Base-by-base conservation (phyloP, 2,888 invertebrate species). In the Ommatoiulus sabulosus region DNA sequence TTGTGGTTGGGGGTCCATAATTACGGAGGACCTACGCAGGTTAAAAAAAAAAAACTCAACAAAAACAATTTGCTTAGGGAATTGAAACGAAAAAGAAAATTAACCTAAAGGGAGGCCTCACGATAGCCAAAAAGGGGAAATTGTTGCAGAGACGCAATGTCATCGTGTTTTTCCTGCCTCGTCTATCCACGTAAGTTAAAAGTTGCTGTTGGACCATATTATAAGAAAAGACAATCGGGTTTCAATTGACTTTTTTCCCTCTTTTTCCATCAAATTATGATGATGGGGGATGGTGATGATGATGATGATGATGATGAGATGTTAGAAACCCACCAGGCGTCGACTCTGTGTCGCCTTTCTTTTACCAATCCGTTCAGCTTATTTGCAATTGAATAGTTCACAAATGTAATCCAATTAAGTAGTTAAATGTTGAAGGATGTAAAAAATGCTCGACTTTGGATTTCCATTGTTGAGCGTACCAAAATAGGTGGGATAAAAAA, bases 61-160 rank as follows among this genome's bases (percentile, higher is more conserved):
- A 80, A 80, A 80, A 80, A 80, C 80, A 80, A 80, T 80, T 80
- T 80, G 80, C 80, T 80, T 80, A 80, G 80, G 80, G 80, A 80
- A 80, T 80, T 80, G 80, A 80, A 80, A 80, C 80, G 80, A 80
- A 12, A 80, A 80, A 80, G 72, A 72, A 72, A 72, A 72, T 72
- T 72, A 72, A 72, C 24, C 72, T 72, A 63, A 63, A 63, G 72
- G 72, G 72, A 72, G 72, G 72, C 24, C 24, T 7, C 24, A 12
- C 80, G 35, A 10, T 24, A 24, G 80, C 15, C 35, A 80, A 80
- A 80, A 80, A 35, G 80, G 80, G 35, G 24, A 80, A 80, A 63
- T 80, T 24, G 80, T 35, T 80, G 24, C 1, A 80, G 80, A 80
- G 80, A 80, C 80, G 80, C 80, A 80, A 80, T 80, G 80, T 80